Percentiles rank a stretch among this genome's conserved stretches.
Conservation (phyloP, 2,113 vertebrate genomes). For the Carettochelys insculpta region DNA sequence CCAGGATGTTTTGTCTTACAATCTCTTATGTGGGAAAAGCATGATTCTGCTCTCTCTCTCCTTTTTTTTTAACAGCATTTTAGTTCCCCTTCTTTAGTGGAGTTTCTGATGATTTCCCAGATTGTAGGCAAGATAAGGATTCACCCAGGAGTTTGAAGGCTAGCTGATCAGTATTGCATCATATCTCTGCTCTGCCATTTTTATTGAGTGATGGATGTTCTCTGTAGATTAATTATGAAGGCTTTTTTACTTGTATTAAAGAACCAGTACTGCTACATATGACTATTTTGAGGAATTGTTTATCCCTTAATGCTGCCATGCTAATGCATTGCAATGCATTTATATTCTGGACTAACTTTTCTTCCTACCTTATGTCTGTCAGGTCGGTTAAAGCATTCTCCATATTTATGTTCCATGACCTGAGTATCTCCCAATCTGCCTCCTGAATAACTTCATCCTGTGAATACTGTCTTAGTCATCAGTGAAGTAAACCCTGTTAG, state of each 20-base stretch:
- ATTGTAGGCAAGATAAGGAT: background rate
- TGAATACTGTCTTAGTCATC: background rate
- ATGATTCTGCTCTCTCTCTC: constrained; percentile 6
- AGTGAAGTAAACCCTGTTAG: background rate
- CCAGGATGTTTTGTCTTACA: background rate
- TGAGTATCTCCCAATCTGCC: background rate
- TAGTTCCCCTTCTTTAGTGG: background rate
- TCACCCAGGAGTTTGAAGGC: constrained; percentile 36
- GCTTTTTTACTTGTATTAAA: constrained; percentile 33
- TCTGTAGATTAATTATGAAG: constrained; percentile 53
- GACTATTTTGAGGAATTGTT: constrained; percentile 22
- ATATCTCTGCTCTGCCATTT: constrained; percentile 24
- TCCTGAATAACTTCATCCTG: background rate
- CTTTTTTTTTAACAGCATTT: background rate
- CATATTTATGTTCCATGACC: background rate
- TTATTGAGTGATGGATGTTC: constrained; percentile 60
- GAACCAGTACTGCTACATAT: constrained; percentile 19
- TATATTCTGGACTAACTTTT: constrained; percentile 1
- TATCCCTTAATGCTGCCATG: background rate
- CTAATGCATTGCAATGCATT: background rate
- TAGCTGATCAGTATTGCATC: constrained; percentile 44
- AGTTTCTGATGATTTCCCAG: constrained; percentile 27
- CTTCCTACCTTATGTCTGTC: background rate
- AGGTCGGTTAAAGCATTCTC: background rate
- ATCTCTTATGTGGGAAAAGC: background rate